phyloP scores from a whole-genome alignment of 2,888 invertebrate species.

The Physocephala rufipes region DNA sequence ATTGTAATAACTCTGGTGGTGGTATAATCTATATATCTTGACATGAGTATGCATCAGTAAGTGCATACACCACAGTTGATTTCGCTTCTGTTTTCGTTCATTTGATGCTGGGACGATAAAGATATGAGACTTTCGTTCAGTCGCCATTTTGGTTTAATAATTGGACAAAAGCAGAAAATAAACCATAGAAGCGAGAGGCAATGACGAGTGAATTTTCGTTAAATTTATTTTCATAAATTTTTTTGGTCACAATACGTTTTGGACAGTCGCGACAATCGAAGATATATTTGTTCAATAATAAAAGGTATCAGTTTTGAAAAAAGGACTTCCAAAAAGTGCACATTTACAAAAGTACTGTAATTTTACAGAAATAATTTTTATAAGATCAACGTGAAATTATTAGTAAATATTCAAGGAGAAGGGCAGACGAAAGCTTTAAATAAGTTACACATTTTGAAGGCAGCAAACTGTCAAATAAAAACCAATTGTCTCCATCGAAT shows the following conservation, averaged over 20 bases:
- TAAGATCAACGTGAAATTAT: background rate
- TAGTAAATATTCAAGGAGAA: background rate
- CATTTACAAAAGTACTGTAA: background rate
- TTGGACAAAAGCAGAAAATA: conserved; percentile 34
- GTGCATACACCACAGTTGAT: conserved; percentile 20
- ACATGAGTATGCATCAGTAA: background rate
- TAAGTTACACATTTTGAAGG: background rate
- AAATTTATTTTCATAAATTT: conserved; percentile 25
- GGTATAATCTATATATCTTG: too few relatives aligned
- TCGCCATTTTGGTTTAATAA: conserved; percentile 40
- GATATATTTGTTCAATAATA: conserved; percentile 17
- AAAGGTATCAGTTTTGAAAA: background rate
- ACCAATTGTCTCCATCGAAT: background rate
- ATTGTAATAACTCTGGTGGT: too few relatives aligned
- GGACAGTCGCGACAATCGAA: conserved; percentile 17
- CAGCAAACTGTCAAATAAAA: background rate
- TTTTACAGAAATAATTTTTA: background rate
- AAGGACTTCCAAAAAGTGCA: background rate
- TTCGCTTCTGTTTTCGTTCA: conserved; percentile 10
- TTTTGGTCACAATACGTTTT: conserved; percentile 25
- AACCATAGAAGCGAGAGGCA: conserved; percentile 16
- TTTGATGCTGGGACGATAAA: conserved; percentile 6
- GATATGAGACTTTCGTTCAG: conserved; percentile 5
- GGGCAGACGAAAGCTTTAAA: background rate
- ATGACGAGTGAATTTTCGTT: conserved; percentile 25